Base-by-base conservation (phyloP, 1,140 invertebrate species). In the Zaprionus gabonicus region DNA sequence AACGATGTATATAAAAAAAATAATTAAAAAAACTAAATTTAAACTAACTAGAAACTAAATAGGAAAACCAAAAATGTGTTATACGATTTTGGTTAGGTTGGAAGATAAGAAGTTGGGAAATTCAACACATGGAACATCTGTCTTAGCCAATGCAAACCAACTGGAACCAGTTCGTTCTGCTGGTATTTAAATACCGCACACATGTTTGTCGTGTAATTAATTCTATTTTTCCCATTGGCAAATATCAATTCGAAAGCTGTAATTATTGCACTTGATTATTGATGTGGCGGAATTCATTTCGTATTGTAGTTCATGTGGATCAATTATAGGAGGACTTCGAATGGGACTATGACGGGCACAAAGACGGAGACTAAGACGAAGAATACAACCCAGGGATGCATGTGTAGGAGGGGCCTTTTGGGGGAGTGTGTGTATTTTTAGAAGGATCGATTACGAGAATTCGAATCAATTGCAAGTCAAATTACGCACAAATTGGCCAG, bases 401-500 rank as follows among this genome's bases (percentile, higher is more conserved):
- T 31, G 28, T 7, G 28, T 7, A 3, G 9, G 31, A 9, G 9
- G 7, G 0, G 31, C 31, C 31, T 34, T 34, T 34, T 34, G 41
- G 15, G 38, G 15, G 41, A n/a, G 41, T 17, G n/a, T 44, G 15
- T 23, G n/a, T 9, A 46, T 46, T 46, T 46, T 46, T 17, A 46
- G 41, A 9, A 17, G 41, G 6, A 17, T 46, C 41, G 41, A 69
- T 77, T 68, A 68, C 53, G 36, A 9, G 41, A 46, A 28, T 56
- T 69, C 13, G 53, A 86, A 87, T 86, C 83, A 80, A 87, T 85
- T 85, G 70, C 51, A 70, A 59, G 65, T 34, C 79, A 85, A 88
- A 88, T 90, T 80, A 90, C 78, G 78, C 66, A 70, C 81, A 90
- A 84, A 88, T 90, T 81, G 63, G 53, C 57, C 64, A 10, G 28